phyloP scores from a whole-genome alignment of 1,140 invertebrate genomes.

The Diorhabda sublineata region DNA sequence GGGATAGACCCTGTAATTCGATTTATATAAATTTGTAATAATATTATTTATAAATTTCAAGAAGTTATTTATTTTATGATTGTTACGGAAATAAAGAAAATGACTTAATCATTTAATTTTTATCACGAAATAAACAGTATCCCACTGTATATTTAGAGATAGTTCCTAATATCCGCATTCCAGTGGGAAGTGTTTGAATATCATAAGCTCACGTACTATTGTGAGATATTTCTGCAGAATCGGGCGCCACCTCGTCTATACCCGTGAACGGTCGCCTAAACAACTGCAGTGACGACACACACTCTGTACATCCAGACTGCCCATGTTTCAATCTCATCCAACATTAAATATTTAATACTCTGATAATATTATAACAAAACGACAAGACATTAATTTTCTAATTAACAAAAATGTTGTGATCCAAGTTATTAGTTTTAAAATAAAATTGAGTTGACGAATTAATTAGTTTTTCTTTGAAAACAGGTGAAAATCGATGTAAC shows the following conservation, averaged over 20 bases:
- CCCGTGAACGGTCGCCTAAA: conserved; percentile 19
- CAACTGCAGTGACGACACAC: conserved; percentile 33
- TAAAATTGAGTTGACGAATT: not conserved
- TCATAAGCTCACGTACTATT: conserved; percentile 11
- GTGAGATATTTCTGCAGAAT: conserved; percentile 8
- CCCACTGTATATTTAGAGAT: no score
- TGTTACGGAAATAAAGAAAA: no score
- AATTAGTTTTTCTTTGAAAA: not conserved
- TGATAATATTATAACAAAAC: not conserved
- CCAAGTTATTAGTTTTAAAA: conserved; percentile 17
- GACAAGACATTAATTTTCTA: conserved; percentile 28
- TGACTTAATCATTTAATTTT: no score
- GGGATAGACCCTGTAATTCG: no score
- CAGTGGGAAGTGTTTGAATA: not conserved
- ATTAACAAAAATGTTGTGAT: conserved; percentile 31
- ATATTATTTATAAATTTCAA: no score
- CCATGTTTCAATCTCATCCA: conserved; percentile 33
- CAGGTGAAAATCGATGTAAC: conserved; percentile 5
- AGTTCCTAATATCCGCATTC: no score
- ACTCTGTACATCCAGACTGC: conserved; percentile 21
- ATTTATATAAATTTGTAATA: no score
- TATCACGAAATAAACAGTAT: no score
- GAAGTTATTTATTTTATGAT: no score
- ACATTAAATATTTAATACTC: not conserved
- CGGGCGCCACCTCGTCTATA: conserved; percentile 9